Percentiles rank a stretch among this genome's conserved stretches.
These are phyloP conservation scores for Grammatotria lemairii DNA, from an alignment of 2,113 vertebrate species.

Conservation along the genomic window DNA sequence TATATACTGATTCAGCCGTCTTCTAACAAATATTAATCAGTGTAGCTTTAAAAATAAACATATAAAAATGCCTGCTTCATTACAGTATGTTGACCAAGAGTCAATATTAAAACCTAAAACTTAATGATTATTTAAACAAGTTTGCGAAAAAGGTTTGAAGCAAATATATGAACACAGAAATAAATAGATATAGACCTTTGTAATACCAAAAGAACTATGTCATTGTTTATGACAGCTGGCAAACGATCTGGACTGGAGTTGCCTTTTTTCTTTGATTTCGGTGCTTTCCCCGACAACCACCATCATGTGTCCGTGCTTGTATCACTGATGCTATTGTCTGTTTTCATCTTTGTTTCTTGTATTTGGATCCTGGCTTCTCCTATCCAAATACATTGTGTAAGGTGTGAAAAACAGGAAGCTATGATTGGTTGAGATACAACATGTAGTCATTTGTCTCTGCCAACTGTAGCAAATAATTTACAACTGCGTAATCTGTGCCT, in stretches of 20 bases:
- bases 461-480: neutral
- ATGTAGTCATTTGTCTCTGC: neutral
- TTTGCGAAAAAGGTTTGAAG: neutral
- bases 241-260: neutral
- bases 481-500: neutral
- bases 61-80: neutral
- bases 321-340: neutral
- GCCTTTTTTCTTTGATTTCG: neutral
- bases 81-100: neutral
- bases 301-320: neutral
- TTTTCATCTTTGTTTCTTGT: neutral
- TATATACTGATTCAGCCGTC: too few species aligned
- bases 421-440: neutral
- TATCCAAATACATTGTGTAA: neutral
- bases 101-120: neutral
- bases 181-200: neutral
- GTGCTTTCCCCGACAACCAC: neutral
- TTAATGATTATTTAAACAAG: neutral
- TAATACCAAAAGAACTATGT: neutral
- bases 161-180: neutral
- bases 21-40: neutral
- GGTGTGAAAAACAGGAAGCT: neutral
- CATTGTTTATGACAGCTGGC: neutral
- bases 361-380: neutral
- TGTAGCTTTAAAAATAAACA: neutral